These are phyloP conservation scores for Parnassius smintheus DNA, from an alignment of 2,888 invertebrate species.

Conservation along the genomic window DNA sequence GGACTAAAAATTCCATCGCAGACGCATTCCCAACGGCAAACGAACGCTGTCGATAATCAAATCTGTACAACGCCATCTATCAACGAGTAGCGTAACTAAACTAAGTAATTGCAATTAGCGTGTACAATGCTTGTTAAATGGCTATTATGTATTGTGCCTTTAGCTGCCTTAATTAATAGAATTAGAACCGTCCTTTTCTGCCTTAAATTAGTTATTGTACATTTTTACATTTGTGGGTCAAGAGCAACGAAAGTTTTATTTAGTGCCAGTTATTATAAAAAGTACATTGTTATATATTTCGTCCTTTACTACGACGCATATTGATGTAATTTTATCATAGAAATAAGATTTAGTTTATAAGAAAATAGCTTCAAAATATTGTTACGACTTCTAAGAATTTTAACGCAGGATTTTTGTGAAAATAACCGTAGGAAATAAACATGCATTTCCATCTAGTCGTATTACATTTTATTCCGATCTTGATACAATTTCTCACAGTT, in stretches of 20 bases:
- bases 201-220: constrained; percentile 51
- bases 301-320: constrained; percentile 26
- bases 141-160: constrained; percentile 52
- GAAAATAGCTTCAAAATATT: constrained; percentile 13
- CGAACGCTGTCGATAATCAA: constrained; percentile 32
- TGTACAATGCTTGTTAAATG: constrained; percentile 35
- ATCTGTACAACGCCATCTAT: constrained; percentile 57
- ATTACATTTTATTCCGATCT: constrained; percentile 42
- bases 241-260: constrained; percentile 61
- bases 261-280: constrained; percentile 62
- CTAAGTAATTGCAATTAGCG: constrained; percentile 16
- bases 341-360: constrained; percentile 17
- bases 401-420: constrained; percentile 3
- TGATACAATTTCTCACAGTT: constrained; percentile 30
- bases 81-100: constrained; percentile 47
- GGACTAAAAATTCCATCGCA: constrained; percentile 62
- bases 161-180: constrained; percentile 62
- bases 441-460: constrained; percentile 63
- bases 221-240: constrained; percentile 54
- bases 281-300: constrained; percentile 56
- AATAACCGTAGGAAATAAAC: constrained; percentile 8
- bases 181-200: constrained; percentile 68
- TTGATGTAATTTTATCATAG: constrained; percentile 17
- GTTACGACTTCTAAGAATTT: constrained; percentile 1
- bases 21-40: constrained; percentile 41